These are phyloP conservation scores for Melanotaenia maccullochi DNA, from an alignment of 2,797 vertebrate species.

Conservation along the genomic window DNA sequence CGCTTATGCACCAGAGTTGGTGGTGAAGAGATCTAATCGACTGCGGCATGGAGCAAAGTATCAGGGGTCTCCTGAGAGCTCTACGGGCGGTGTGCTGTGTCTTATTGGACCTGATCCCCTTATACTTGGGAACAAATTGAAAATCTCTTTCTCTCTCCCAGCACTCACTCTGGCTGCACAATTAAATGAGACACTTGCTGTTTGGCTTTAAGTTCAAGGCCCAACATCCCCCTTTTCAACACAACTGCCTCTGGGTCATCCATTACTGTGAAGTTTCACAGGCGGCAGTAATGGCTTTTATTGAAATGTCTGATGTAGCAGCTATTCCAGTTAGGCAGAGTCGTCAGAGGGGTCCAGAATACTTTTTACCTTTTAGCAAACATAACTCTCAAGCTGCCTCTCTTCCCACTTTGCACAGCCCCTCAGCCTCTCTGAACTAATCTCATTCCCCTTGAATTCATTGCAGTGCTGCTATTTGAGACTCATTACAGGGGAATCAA, in stretches of 20 bases:
- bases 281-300: constrained; percentile 68
- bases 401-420: constrained; percentile 28
- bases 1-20: constrained; percentile 21
- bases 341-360: constrained; percentile 17
- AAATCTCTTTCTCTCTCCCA: constrained; percentile 77
- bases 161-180: constrained; percentile 68
- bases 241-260: constrained; percentile 55
- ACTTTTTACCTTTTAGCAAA: constrained; percentile 57
- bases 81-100: constrained; percentile 61
- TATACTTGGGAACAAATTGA: constrained; percentile 80
- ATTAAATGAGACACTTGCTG: constrained; percentile 82
- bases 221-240: constrained; percentile 29
- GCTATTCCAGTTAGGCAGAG: constrained; percentile 48
- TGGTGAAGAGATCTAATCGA: constrained; percentile 59
- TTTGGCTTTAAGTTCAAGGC: constrained; percentile 73
- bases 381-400: constrained; percentile 52
- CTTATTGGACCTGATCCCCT: constrained; percentile 82
- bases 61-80: constrained; percentile 67
- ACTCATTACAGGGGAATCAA: constrained; percentile 78
- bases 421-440: constrained; percentile 60
- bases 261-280: constrained; percentile 52
- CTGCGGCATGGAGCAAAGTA: constrained; percentile 51
- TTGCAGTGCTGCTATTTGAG: constrained; percentile 58
- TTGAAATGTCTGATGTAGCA: constrained; percentile 61
- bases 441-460: constrained; percentile 68